Evolutionary conservation across 2,113 vertebrate genomes (phyloP).

Genomic region (Sphaerodactylus townsendi): DNA sequence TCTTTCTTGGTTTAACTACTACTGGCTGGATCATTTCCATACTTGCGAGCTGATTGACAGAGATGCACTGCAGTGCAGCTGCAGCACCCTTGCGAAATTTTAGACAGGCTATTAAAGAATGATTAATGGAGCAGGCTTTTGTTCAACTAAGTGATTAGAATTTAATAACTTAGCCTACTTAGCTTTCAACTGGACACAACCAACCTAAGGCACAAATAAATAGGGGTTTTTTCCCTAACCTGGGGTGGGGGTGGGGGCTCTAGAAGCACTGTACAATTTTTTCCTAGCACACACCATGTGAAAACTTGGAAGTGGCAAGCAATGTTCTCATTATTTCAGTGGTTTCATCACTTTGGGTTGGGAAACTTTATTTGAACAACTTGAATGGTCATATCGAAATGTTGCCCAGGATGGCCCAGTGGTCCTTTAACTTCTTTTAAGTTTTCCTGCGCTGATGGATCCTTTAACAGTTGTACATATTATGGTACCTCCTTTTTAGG

Average conservation of each 20-base stretch:
- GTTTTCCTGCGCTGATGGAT: too few relatives aligned
- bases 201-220: constrained; percentile 22
- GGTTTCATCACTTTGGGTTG: too few relatives aligned
- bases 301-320: neutral
- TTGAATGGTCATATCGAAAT: neutral
- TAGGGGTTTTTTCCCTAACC: neutral
- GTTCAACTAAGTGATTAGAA: constrained; percentile 74
- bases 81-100: constrained; percentile 67
- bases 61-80: constrained; percentile 53
- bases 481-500: too few relatives aligned
- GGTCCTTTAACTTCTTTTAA: too few relatives aligned
- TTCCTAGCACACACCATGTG: neutral
- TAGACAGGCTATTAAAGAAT: constrained; percentile 73
- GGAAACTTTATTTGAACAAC: too few relatives aligned
- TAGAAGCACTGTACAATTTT: too few relatives aligned
- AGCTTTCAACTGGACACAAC: constrained; percentile 47
- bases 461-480: too few relatives aligned
- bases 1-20: constrained; percentile 57
- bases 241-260: too few relatives aligned
- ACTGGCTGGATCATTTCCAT: constrained; percentile 59
- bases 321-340: neutral
- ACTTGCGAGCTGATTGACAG: constrained; percentile 54
- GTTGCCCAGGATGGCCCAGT: neutral
- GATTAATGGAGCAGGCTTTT: constrained; percentile 75
- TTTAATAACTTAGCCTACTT: constrained; percentile 69